These are phyloP conservation scores for Scortum barcoo DNA, from an alignment of 2,113 vertebrate species.

Conservation along the genomic window DNA sequence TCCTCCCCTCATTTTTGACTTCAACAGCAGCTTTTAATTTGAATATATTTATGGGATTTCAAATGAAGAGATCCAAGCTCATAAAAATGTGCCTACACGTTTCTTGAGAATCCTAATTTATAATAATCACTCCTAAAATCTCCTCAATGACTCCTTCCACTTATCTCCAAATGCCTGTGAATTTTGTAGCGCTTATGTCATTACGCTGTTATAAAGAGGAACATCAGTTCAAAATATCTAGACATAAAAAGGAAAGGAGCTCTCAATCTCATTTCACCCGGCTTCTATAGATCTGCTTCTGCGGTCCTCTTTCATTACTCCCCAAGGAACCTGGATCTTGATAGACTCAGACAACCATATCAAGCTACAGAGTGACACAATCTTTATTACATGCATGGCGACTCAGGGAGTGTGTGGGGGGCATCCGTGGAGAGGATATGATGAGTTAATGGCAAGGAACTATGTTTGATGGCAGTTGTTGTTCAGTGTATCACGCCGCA, in stretches of 20 bases:
- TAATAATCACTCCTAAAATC: slow-evolving; percentile 68
- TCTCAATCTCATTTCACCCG: slow-evolving; percentile 54
- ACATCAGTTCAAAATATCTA: slow-evolving; percentile 57
- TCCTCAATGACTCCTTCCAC: slow-evolving; percentile 62
- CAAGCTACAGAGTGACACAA: slow-evolving; percentile 65
- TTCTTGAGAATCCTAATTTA: slow-evolving; percentile 63
- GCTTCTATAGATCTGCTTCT: slow-evolving; percentile 55
- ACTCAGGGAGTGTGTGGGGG: slow-evolving; percentile 22
- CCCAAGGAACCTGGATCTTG: slow-evolving; percentile 69
- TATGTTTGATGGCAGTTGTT: slow-evolving; percentile 60
- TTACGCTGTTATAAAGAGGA: slow-evolving; percentile 65
- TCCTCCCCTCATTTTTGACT: neutral
- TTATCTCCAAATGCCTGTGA: slow-evolving; percentile 64
- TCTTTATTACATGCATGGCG: slow-evolving; percentile 71
- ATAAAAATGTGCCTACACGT: slow-evolving; percentile 42
- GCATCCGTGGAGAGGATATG: slow-evolving; percentile 42
- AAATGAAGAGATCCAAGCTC: slow-evolving; percentile 41
- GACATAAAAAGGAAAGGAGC: slow-evolving; percentile 60
- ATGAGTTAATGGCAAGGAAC: slow-evolving; percentile 58
- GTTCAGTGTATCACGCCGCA: slow-evolving; percentile 26
- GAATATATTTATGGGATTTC: slow-evolving; percentile 46
- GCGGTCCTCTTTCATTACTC: slow-evolving; percentile 59
- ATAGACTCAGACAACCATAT: slow-evolving; percentile 75
- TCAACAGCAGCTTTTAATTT: slow-evolving; percentile 45
- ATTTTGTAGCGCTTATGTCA: slow-evolving; percentile 62